Evolutionary conservation across 2,888 invertebrate genomes (phyloP).

Genomic region (Eilema griseolum): DNA sequence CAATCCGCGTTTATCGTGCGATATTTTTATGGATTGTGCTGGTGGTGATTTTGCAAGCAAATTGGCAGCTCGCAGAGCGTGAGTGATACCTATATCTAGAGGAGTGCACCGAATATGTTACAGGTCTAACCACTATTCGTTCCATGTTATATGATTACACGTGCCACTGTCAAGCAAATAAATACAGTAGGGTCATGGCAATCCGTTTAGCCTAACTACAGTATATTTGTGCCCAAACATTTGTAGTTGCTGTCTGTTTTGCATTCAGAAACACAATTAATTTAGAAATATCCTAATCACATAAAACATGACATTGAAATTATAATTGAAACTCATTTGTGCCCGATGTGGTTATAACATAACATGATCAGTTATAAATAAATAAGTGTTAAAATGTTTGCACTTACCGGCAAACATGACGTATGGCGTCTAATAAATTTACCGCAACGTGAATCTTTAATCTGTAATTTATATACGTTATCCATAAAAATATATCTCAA

Average conservation of each 20-base stretch:
- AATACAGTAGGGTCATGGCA: constrained; percentile 64
- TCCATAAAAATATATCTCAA: constrained; percentile 14
- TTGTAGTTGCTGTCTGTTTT: constrained; percentile 17
- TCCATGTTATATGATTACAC: constrained; percentile 16
- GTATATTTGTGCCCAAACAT: constrained; percentile 28
- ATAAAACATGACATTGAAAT: constrained; percentile 18
- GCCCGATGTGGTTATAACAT: constrained; percentile 37
- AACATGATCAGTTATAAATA: constrained; percentile 36
- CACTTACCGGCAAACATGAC: constrained; percentile 81
- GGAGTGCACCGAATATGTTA: not conserved
- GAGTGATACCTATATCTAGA: not conserved
- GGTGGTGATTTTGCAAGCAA: not conserved
- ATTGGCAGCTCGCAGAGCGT: not conserved
- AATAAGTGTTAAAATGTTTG: constrained; percentile 59
- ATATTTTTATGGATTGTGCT: not conserved
- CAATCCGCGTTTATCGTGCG: not conserved
- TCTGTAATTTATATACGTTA: constrained; percentile 73
- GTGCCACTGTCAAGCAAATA: constrained; percentile 37
- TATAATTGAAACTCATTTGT: constrained; percentile 38
- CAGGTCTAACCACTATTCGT: not conserved
- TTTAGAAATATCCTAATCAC: constrained; percentile 26
- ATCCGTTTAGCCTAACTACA: constrained; percentile 46
- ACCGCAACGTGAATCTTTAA: constrained; percentile 81
- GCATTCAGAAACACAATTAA: constrained; percentile 11
- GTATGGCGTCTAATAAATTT: constrained; percentile 77